A percentile compares a stretch with the other conserved stretches of the same genome.
phyloP scores from a whole-genome alignment of 2,113 vertebrate genomes.

The Petroica traversi region DNA sequence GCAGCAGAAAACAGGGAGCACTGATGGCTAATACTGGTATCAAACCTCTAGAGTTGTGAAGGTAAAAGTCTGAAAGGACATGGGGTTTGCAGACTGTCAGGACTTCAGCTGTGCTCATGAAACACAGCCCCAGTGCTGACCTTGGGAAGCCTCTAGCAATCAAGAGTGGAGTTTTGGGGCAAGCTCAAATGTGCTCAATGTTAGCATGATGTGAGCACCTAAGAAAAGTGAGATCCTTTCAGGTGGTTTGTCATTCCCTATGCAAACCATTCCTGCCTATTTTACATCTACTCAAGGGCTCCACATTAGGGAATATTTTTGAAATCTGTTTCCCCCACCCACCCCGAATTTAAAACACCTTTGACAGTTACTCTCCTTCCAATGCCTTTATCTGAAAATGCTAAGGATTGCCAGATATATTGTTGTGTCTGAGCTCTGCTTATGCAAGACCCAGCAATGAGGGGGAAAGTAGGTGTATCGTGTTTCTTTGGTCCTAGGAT shows the following conservation, averaged over 20 bases:
- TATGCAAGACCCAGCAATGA: background rate
- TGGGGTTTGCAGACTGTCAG: background rate
- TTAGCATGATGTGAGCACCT: background rate
- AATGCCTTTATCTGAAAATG: background rate
- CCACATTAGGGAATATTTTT: background rate
- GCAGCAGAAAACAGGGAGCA: background rate
- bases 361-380: background rate
- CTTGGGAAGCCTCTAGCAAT: background rate
- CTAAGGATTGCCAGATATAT: background rate
- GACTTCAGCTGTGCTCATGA: background rate
- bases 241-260: background rate
- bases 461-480: background rate
- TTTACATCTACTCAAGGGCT: background rate
- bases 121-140: background rate
- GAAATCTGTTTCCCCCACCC: background rate
- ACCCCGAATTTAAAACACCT: background rate
- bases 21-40: rapidly evolving
- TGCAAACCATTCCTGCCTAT: background rate
- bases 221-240: background rate
- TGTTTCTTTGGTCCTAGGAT: constrained; percentile 44
- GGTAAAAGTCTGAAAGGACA: background rate
- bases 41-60: background rate
- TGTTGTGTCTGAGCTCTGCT: background rate
- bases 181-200: background rate
- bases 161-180: background rate